phyloP scores from a whole-genome alignment of 2,797 vertebrate species.

The Micromesistius poutassou region DNA sequence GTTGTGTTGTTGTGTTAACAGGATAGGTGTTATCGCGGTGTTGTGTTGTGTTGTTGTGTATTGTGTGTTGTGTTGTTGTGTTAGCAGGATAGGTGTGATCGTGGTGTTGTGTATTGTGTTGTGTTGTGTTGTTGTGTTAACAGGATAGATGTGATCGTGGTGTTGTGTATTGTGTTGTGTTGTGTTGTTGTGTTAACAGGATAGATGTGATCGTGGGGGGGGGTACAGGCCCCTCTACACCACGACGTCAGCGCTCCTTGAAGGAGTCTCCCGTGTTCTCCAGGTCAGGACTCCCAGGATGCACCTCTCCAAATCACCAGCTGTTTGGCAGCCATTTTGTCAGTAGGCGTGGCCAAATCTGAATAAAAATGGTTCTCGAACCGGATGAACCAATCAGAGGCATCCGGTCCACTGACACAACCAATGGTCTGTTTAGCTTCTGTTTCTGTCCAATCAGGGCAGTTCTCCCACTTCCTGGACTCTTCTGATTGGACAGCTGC shows the following conservation, averaged over 20 bases:
- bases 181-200: background rate
- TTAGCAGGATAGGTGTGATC: background rate
- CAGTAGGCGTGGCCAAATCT: background rate
- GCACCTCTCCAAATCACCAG: slow-evolving; percentile 58
- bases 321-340: background rate
- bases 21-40: no score
- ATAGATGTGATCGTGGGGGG: background rate
- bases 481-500: background rate
- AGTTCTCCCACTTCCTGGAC: background rate
- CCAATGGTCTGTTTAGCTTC: background rate
- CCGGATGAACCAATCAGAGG: slow-evolving; percentile 11
- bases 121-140: background rate
- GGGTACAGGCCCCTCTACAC: background rate
- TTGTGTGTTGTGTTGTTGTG: no score
- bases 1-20: no score
- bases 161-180: no score
- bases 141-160: background rate
- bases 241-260: background rate
- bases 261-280: slow-evolving; percentile 3
- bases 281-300: slow-evolving; percentile 75
- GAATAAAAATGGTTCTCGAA: slow-evolving; percentile 7
- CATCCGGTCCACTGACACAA: slow-evolving; percentile 1
- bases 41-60: no score
- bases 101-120: background rate
- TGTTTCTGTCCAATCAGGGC: slow-evolving; percentile 1